A percentile compares a stretch with the other conserved stretches of the same genome.
phyloP scores from a whole-genome alignment of 1,140 invertebrate genomes.

The Leptestheria dahalacensis region DNA sequence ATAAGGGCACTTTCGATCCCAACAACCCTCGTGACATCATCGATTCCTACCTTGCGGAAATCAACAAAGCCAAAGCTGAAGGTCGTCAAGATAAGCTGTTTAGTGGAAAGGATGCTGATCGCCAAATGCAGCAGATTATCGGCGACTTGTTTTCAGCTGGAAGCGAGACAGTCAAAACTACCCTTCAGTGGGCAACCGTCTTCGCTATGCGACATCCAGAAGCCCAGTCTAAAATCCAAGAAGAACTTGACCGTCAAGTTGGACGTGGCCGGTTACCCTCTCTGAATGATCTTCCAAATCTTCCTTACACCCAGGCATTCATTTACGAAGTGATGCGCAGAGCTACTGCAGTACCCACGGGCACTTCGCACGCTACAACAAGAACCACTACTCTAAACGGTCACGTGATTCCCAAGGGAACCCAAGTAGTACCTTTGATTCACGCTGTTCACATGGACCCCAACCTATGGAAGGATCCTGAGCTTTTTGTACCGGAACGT shows the following conservation, averaged over 20 bases:
- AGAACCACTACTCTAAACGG: no score
- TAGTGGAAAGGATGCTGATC: constrained; percentile 63
- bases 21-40: no score
- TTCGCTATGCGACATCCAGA: constrained; percentile 76
- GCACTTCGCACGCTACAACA: constrained; percentile 72
- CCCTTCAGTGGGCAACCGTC: constrained; percentile 72
- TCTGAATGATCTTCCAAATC: constrained; percentile 60
- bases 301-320: no score
- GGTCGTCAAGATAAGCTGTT: constrained; percentile 53
- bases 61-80: constrained; percentile 58
- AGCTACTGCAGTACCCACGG: constrained; percentile 69
- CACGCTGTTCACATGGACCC: no score
- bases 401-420: no score
- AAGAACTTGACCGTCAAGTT: constrained; percentile 75
- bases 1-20: no score
- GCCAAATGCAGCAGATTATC: constrained; percentile 77
- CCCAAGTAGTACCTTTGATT: no score
- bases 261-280: constrained; percentile 60
- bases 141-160: constrained; percentile 82
- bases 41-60: constrained; percentile 70
- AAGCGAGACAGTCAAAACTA: constrained; percentile 86
- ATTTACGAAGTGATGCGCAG: constrained; percentile 70
- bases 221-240: constrained; percentile 60
- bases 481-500: constrained; percentile 61
- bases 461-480: constrained; percentile 65